Base-by-base conservation (phyloP, 2,113 vertebrate genomes). In the Sterrhoptilus dennistouni region DNA sequence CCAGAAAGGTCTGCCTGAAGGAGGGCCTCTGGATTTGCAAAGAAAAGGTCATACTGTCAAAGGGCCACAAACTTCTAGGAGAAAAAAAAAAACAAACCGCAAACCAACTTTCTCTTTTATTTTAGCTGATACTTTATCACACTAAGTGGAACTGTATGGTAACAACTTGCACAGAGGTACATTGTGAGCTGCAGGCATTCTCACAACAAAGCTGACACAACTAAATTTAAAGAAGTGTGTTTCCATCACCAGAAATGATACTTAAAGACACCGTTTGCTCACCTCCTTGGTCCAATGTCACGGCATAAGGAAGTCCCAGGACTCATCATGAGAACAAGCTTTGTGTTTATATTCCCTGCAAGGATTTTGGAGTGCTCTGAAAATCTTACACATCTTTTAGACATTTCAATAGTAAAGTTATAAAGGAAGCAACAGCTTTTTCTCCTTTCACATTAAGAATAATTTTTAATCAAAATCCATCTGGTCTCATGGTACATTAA, bases 391-490 rank as follows among this genome's bases (percentile, higher is more conserved):
- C 53, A 93, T 35, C 27, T 89, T 89, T 54, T n/a, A 77, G 86
- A 54, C 56, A 50, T 63, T 65, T 77, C 47, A 44, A 78, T 6
- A 63, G 31, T 13, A 25, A 66, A 83, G 49, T 50, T 89, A 81
- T 83, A 76, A 91, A 82, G 75, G 53, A 94, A 94, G 40, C 0
- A 0, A 36, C 15, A 54, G 47, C 24, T 95, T 83, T 93, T 83
- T 49, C 56, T 93, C 59, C 27, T n/a, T 93, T 77, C 54, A 52
- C 22, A 54, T 42, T 69, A 57, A 78, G n/a, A 81, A 44, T 14
- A 63, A 65, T 74, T 89, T 86, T 60, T 7, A 85, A 80, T 88
- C 80, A 86, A 91, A 94, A 70, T 49, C 82, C 85, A 71, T 42
- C 33, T 83, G 38, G 59, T 83, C 28, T 36, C 33, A 49, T 33